Conservation (phyloP, 2,797 vertebrate genomes). For the Sebastes oblongus region DNA sequence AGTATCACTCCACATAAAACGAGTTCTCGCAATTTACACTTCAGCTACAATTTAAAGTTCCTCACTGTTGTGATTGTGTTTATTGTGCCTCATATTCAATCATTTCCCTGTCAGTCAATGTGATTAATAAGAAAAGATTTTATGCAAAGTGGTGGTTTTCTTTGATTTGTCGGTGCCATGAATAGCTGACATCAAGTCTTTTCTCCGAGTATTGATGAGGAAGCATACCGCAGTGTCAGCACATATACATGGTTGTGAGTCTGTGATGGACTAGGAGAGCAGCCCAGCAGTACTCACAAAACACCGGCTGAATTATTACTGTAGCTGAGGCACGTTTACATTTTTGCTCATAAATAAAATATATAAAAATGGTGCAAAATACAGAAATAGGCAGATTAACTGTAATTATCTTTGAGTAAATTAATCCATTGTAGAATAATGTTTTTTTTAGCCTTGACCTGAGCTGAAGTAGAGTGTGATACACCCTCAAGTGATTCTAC, state of each 20-base stretch:
- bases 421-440: background rate
- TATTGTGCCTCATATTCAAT: slow-evolving; percentile 34
- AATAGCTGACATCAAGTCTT: slow-evolving; percentile 25
- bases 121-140: slow-evolving; percentile 41
- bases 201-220: background rate
- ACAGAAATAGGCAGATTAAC: background rate
- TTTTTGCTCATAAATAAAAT: background rate
- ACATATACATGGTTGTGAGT: background rate
- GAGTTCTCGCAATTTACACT: slow-evolving; percentile 23
- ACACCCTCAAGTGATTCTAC: background rate
- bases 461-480: background rate
- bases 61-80: slow-evolving; percentile 34
- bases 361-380: background rate
- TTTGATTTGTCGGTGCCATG: slow-evolving; percentile 5
- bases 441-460: background rate
- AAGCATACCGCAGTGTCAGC: background rate
- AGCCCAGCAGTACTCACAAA: background rate
- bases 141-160: slow-evolving; percentile 39
- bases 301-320: background rate
- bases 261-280: background rate
- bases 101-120: slow-evolving; percentile 21
- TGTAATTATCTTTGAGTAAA: background rate
- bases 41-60: slow-evolving; percentile 18
- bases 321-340: background rate
- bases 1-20: slow-evolving; percentile 6